Percentiles rank a stretch among this genome's conserved stretches.
Conservation (phyloP, 2,113 vertebrate genomes). For the Anoplopoma fimbria region DNA sequence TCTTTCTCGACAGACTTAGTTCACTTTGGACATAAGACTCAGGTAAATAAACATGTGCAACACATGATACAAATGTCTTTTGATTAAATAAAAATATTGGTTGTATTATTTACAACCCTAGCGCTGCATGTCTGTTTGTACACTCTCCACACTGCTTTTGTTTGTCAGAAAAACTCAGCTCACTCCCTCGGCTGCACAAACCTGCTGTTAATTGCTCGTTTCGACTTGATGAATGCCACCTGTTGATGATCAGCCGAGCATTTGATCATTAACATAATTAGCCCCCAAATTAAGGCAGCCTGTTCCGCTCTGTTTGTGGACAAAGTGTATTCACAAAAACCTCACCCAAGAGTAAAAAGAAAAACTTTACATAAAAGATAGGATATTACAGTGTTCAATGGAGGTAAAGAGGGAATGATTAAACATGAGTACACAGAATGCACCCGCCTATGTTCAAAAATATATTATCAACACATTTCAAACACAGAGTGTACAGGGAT, state of each 20-base stretch:
- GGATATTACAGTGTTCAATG: not conserved
- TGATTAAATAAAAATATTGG: not conserved
- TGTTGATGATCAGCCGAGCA: not conserved
- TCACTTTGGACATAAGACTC: no score
- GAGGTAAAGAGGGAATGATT: not conserved
- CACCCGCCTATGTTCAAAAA: no score
- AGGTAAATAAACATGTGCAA: not conserved
- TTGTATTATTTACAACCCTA: not conserved
- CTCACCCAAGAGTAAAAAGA: not conserved
- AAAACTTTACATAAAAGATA: no score
- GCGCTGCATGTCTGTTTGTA: not conserved
- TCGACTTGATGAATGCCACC: not conserved
- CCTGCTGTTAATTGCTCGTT: not conserved
- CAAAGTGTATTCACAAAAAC: not conserved
- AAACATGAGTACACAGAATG: no score
- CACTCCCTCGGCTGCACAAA: not conserved
- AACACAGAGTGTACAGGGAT: no score
- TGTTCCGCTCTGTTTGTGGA: not conserved
- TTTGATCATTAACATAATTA: not conserved
- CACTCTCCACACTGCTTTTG: not conserved
- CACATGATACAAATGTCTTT: not conserved
- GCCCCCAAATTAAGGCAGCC: not conserved
- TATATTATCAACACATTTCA: not conserved
- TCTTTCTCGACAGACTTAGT: conserved; percentile 13
- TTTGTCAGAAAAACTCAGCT: not conserved